Evolutionary conservation across 2,797 vertebrate species (phyloP).

Genomic region (Hemibagrus guttatus): DNA sequence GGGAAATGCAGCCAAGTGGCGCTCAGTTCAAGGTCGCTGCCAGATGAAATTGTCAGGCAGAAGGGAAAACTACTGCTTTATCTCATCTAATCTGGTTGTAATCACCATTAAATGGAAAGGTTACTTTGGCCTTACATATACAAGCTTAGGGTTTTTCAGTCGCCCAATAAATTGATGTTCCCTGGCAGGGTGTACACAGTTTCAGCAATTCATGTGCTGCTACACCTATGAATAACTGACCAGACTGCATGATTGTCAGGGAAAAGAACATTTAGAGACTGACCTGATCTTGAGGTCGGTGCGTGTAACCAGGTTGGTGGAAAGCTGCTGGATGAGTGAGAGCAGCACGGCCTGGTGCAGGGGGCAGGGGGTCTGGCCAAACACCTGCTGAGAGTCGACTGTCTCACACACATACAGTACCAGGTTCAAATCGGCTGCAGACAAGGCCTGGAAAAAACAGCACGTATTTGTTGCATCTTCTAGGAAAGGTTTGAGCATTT

Average conservation of each 20-base stretch:
- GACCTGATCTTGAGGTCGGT: conserved; percentile 96
- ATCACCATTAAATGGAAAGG: conserved; percentile 13
- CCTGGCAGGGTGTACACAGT: neutral
- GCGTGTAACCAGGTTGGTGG: conserved; percentile 90
- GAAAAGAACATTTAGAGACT: conserved; percentile 51
- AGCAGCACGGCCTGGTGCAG: conserved; percentile 96
- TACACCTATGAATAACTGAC: neutral
- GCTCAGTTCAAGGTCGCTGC: conserved; percentile 43
- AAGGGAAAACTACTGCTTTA: neutral
- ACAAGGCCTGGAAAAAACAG: conserved; percentile 78
- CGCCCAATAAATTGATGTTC: neutral
- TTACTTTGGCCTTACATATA: conserved; percentile 16
- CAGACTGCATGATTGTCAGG: neutral
- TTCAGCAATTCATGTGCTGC: neutral
- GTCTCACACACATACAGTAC: conserved; percentile 97
- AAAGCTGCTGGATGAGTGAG: conserved; percentile 97
- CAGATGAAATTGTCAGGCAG: conserved; percentile 12
- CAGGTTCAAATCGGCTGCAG: conserved; percentile 93
- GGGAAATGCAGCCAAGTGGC: neutral
- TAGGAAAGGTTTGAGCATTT: too few relatives aligned
- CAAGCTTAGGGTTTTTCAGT: neutral
- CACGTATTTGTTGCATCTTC: neutral
- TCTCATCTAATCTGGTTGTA: conserved; percentile 9
- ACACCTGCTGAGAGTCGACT: conserved; percentile 94
- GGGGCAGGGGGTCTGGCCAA: conserved; percentile 89